phyloP scores from a whole-genome alignment of 2,113 vertebrate species.

The Orcinus orca region DNA sequence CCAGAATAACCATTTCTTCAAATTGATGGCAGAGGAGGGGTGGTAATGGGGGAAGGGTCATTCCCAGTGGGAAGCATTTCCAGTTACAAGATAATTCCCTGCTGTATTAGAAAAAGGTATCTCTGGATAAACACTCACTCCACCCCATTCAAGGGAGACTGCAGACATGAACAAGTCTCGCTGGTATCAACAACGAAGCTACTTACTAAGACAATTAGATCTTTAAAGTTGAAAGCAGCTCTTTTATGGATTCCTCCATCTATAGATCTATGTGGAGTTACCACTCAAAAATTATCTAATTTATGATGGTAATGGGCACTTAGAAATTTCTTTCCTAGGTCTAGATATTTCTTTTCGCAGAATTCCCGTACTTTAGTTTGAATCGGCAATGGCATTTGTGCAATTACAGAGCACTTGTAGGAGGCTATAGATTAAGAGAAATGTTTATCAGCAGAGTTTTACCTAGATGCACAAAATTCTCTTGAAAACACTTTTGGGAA shows the following conservation, averaged over 20 bases:
- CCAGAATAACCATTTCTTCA: slow-evolving; percentile 23
- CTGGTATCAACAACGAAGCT: not conserved
- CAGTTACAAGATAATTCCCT: slow-evolving; percentile 1
- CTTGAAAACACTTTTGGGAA: slow-evolving; percentile 70
- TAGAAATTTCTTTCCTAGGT: slow-evolving; percentile 1
- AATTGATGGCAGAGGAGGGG: not conserved
- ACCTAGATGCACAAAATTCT: slow-evolving; percentile 71
- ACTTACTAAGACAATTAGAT: slow-evolving; percentile 6
- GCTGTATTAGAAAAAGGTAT: not conserved
- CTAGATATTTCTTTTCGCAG: slow-evolving; percentile 46
- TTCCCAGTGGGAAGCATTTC: not conserved
- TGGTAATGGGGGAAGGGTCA: not conserved
- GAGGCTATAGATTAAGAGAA: slow-evolving; percentile 61
- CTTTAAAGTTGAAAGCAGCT: slow-evolving; percentile 34
- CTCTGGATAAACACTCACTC: not conserved
- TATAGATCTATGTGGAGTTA: not conserved
- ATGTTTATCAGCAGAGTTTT: slow-evolving; percentile 73
- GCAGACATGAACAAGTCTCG: not conserved
- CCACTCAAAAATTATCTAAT: slow-evolving; percentile 42
- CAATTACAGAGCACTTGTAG: slow-evolving; percentile 61
- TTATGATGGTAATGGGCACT: slow-evolving; percentile 45
- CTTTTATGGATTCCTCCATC: not conserved
- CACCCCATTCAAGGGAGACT: not conserved
- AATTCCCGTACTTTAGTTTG: not conserved
- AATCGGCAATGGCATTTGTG: slow-evolving; percentile 64